Evolutionary conservation across 2,888 invertebrate species (phyloP).

Genomic region (Phaonia tiefii): DNA sequence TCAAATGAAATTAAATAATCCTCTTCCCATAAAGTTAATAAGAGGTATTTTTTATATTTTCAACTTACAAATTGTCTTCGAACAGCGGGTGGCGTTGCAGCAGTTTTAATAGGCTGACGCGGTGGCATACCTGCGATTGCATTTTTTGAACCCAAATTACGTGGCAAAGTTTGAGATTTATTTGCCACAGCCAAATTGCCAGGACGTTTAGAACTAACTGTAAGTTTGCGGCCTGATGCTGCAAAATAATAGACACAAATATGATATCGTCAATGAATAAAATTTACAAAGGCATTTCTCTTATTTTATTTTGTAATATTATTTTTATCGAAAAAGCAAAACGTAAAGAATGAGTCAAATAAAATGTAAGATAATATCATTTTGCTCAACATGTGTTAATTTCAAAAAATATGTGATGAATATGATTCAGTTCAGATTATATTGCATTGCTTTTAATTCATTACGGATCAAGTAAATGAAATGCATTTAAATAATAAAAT

Average conservation of each 20-base stretch:
- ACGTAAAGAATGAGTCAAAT: slow-evolving; percentile 29
- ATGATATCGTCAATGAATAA: slow-evolving; percentile 5
- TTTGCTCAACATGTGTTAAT: slow-evolving; percentile 4
- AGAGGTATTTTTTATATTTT: too few relatives aligned
- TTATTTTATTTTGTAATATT: slow-evolving; percentile 8
- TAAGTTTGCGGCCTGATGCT: slow-evolving; percentile 91
- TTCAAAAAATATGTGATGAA: slow-evolving; percentile 22
- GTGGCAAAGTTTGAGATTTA: slow-evolving; percentile 92
- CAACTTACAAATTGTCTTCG: slow-evolving; percentile 86
- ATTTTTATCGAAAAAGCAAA: slow-evolving; percentile 16
- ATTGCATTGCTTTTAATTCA: slow-evolving; percentile 48
- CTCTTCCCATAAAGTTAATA: background rate
- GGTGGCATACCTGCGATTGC: slow-evolving; percentile 77
- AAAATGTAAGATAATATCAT: background rate
- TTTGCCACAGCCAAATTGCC: slow-evolving; percentile 85
- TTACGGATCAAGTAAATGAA: slow-evolving; percentile 40
- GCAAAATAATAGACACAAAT: slow-evolving; percentile 67
- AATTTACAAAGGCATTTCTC: too few relatives aligned
- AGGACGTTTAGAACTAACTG: slow-evolving; percentile 87
- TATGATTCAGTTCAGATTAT: slow-evolving; percentile 2
- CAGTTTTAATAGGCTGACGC: slow-evolving; percentile 85
- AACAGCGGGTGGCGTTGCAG: slow-evolving; percentile 92
- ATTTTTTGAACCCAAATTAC: slow-evolving; percentile 88
- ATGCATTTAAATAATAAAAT: slow-evolving; percentile 27
- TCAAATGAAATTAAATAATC: too few relatives aligned